Conservation (phyloP, 2,113 vertebrate species). For the Phyllostomus discolor region DNA sequence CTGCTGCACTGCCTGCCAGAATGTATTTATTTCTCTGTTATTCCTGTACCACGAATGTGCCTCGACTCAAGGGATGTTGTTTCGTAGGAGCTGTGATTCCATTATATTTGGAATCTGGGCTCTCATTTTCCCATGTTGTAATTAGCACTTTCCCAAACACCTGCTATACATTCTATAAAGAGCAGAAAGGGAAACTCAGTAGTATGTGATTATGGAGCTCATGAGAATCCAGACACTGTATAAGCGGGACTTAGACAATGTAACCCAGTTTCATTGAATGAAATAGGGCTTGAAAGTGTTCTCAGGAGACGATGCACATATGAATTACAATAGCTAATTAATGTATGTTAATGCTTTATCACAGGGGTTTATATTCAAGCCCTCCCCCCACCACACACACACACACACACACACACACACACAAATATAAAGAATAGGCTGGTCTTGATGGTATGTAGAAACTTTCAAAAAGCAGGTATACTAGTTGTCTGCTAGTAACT, state of each 20-base stretch:
- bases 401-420: not conserved
- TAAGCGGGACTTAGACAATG: not conserved
- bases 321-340: slow-evolving; percentile 36
- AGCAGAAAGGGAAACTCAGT: not conserved
- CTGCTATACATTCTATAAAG: not conserved
- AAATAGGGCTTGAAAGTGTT: not conserved
- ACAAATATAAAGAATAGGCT: not conserved
- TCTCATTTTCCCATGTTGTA: not conserved
- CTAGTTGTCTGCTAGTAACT: not conserved
- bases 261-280: not conserved
- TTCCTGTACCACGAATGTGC: not conserved
- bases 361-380: slow-evolving; percentile 3
- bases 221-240: not conserved
- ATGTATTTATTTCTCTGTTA: not conserved
- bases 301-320: not conserved
- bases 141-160: not conserved
- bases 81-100: not conserved
- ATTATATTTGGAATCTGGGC: not conserved
- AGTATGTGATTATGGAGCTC: not conserved
- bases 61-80: not conserved
- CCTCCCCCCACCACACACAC: not conserved
- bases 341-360: not conserved
- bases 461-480: not conserved
- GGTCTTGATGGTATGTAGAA: not conserved
- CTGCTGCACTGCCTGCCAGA: not conserved